Evolutionary conservation across 2,113 vertebrate species (phyloP).

Genomic region (Gobio gobio): DNA sequence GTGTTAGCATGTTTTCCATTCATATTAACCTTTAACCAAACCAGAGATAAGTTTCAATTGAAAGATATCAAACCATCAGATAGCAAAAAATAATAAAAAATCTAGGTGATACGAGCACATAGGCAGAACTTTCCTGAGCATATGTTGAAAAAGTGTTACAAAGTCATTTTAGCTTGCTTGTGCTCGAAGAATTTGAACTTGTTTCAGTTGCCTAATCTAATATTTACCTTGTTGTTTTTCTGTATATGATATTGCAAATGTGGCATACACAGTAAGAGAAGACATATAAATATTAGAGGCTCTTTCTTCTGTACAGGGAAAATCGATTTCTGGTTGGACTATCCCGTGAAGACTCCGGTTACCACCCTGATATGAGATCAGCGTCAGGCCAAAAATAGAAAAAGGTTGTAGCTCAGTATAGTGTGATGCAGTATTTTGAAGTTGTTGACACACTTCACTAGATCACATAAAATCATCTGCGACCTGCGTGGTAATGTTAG

Average conservation of each 20-base stretch:
- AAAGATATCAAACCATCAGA: not conserved
- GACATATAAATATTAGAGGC: not conserved
- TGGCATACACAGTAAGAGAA: not conserved
- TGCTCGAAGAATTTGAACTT: not conserved
- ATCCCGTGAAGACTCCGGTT: not conserved
- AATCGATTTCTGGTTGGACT: slow-evolving; percentile 9
- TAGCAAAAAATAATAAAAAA: not conserved
- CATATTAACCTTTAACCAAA: not conserved
- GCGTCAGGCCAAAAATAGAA: not conserved
- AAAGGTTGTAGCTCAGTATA: not conserved
- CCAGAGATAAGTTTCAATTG: not conserved
- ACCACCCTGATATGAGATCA: not conserved
- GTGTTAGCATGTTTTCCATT: not conserved
- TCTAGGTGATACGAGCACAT: not conserved
- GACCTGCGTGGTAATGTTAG: not conserved
- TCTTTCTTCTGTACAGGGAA: not conserved
- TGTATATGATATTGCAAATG: not conserved
- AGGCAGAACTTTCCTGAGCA: not conserved
- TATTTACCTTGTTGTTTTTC: not conserved
- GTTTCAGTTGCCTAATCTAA: not conserved
- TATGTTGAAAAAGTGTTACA: not conserved
- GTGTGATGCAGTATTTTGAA: not conserved
- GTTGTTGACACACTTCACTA: slow-evolving; percentile 14
- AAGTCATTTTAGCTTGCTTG: not conserved
- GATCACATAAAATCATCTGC: not conserved